phyloP scores from a whole-genome alignment of 2,797 vertebrate species.

The Numenius phaeopus region DNA sequence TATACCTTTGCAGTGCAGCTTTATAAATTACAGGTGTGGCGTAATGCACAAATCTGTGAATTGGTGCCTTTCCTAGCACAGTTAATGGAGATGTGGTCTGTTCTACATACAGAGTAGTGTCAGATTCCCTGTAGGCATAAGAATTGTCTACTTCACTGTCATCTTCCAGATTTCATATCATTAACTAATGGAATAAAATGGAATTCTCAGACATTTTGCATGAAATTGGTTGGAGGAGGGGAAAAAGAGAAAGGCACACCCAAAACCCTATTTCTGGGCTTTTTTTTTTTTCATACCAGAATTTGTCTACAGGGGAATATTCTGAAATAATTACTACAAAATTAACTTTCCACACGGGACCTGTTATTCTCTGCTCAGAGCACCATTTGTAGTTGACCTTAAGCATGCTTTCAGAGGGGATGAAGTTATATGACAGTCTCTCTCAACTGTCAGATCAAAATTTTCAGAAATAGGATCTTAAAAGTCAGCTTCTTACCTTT shows the following conservation, averaged over 20 bases:
- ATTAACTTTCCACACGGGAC: background rate
- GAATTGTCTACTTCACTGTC: background rate
- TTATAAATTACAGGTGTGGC: background rate
- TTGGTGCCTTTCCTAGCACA: background rate
- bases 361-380: background rate
- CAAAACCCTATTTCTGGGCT: background rate
- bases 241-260: background rate
- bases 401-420: background rate
- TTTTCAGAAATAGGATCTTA: background rate
- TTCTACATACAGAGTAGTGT: background rate
- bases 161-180: background rate
- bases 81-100: conserved; percentile 4
- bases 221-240: background rate
- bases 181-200: background rate
- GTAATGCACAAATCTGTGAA: background rate
- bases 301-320: background rate
- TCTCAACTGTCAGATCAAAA: background rate
- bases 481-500: background rate
- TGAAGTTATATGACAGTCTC: background rate
- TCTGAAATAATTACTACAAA: background rate
- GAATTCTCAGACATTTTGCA: background rate
- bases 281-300: background rate
- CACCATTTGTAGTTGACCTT: background rate
- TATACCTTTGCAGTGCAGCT: background rate
- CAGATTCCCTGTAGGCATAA: background rate